phyloP scores from a whole-genome alignment of 37 sponge, comb jelly and placozoan species.

The Bolinopsis microptera region DNA sequence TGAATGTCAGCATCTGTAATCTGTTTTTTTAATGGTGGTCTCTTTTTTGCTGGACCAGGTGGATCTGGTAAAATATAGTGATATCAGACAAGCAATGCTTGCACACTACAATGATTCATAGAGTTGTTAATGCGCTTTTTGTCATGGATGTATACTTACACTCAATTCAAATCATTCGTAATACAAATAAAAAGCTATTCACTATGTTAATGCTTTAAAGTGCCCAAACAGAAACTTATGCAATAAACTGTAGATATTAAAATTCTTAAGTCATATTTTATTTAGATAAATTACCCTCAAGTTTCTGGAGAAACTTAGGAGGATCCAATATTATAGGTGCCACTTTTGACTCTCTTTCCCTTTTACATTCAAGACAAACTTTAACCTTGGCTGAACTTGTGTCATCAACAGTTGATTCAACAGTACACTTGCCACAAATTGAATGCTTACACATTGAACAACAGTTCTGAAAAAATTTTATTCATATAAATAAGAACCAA shows the following conservation, averaged over 20 bases:
- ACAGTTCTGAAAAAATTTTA: conserved; percentile 4
- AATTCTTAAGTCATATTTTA: too few species aligned
- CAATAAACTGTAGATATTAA: too few species aligned
- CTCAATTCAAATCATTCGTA: too few species aligned
- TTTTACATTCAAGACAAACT: not conserved
- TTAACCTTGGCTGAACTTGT: not conserved
- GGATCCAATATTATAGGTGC: not conserved
- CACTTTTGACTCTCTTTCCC: not conserved
- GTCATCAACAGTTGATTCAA: not conserved
- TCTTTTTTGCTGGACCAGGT: conserved; percentile 1
- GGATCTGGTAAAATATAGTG: too few species aligned
- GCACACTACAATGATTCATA: too few species aligned
- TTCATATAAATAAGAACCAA: not conserved
- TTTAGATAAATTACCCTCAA: too few species aligned
- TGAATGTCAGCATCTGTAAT: conserved; percentile 35
- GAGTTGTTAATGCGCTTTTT: too few species aligned
- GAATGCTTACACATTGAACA: not conserved
- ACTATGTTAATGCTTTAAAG: too few species aligned
- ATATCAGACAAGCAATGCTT: too few species aligned
- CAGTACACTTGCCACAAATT: conserved; percentile 17
- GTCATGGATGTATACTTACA: too few species aligned
- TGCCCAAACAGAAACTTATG: too few species aligned
- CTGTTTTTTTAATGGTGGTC: not conserved
- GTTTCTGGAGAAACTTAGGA: conserved; percentile 13
- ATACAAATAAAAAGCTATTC: too few species aligned